Evolutionary conservation across 2,888 invertebrate species (phyloP).

Genomic region (Drosophila neotestacea): DNA sequence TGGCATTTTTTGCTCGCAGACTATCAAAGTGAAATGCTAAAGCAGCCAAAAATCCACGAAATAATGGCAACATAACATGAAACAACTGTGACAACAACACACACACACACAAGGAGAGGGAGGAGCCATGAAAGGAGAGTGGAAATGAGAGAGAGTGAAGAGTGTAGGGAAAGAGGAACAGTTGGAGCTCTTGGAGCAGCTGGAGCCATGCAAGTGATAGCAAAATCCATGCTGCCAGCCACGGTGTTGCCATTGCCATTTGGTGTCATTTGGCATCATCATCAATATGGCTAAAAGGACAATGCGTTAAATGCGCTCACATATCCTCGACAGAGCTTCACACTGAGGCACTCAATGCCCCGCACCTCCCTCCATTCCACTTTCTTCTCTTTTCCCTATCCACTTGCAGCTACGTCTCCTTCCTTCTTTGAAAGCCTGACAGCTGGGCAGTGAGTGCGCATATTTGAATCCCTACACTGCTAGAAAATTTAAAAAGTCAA

Average conservation of each 20-base stretch:
- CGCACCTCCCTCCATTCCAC: neutral
- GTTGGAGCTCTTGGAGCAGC: constrained; percentile 2
- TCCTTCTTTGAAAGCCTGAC: constrained; percentile 39
- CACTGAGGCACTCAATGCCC: constrained; percentile 27
- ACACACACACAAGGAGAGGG: constrained; percentile 3
- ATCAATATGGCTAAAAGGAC: constrained; percentile 82
- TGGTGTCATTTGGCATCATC: constrained; percentile 80
- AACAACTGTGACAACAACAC: constrained; percentile 80
- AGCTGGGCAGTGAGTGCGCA: constrained; percentile 77
- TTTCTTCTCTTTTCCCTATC: neutral
- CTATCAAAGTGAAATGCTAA: constrained; percentile 82
- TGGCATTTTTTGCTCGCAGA: constrained; percentile 53
- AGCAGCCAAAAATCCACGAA: constrained; percentile 81
- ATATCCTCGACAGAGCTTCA: constrained; percentile 23
- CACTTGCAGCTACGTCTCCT: constrained; percentile 7
- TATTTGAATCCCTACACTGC: constrained; percentile 50
- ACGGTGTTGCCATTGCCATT: constrained; percentile 79
- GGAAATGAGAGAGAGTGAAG: neutral
- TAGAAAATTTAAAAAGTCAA: too few relatives aligned
- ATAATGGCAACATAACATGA: constrained; percentile 81
- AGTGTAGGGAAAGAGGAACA: too few relatives aligned
- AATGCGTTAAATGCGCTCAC: constrained; percentile 80
- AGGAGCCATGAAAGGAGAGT: neutral
- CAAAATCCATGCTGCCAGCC: constrained; percentile 76
- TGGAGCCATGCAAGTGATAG: constrained; percentile 70